These are phyloP conservation scores for Conus ventricosus DNA, from an alignment of 1,140 invertebrate genomes.

Conservation along the genomic window DNA sequence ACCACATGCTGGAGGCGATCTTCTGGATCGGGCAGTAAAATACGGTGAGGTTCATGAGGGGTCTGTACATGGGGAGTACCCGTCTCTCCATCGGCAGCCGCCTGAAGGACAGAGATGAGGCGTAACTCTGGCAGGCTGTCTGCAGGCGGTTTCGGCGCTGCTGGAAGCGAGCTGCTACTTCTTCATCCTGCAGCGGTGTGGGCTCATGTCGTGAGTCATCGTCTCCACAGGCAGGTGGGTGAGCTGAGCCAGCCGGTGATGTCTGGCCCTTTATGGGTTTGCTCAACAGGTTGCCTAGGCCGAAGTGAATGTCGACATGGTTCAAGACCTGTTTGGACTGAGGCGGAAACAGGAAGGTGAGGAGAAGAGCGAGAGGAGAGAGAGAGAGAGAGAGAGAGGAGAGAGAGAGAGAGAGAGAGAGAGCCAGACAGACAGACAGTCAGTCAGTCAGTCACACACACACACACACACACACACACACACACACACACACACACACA, in stretches of 20 bases:
- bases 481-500: background rate
- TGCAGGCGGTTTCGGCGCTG: background rate
- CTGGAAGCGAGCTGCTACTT: background rate
- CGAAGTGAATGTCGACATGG: too few species aligned
- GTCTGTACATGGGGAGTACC: background rate
- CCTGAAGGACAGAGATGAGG: background rate
- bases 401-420: background rate
- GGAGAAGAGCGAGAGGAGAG: background rate
- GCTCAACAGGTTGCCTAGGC: too few species aligned
- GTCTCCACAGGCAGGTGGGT: background rate
- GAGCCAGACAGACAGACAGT: background rate
- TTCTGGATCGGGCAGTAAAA: conserved; percentile 64
- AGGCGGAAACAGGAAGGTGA: too few species aligned
- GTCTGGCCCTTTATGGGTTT: too few species aligned
- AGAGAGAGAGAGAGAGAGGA: background rate
- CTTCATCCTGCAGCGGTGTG: background rate
- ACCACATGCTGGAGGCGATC: conserved; percentile 65
- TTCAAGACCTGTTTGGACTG: background rate
- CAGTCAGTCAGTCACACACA: background rate
- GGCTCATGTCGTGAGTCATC: background rate
- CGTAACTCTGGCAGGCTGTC: background rate
- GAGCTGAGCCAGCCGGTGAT: background rate
- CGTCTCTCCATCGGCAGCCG: background rate
- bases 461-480: background rate
- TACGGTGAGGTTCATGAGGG: background rate